Evolutionary conservation across 37 sponge, comb jelly and placozoan genomes (phyloP).

Genomic region (Eunapius fragilis): DNA sequence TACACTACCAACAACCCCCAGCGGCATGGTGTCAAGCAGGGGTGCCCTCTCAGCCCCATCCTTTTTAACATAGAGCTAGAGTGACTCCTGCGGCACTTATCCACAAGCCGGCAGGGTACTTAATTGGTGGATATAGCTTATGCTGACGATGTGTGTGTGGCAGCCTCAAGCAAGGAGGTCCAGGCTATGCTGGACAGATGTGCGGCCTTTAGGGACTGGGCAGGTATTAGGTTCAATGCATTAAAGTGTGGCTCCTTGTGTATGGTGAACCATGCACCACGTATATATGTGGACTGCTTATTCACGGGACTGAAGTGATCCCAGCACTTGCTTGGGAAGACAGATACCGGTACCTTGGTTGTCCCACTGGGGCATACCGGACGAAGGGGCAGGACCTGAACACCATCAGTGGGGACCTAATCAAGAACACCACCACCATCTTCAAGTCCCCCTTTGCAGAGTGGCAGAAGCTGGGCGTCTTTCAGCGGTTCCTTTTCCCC

Average conservation of each 20-base stretch:
- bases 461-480: too few relatives aligned
- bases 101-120: neutral
- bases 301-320: neutral
- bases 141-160: constrained; percentile 31
- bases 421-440: neutral
- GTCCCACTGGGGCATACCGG: neutral
- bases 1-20: neutral
- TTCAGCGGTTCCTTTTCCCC: too few relatives aligned
- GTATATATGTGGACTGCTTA: neutral
- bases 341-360: too few relatives aligned
- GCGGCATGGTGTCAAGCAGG: constrained; percentile 34
- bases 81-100: neutral
- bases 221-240: constrained; percentile 13
- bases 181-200: neutral
- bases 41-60: constrained; percentile 41
- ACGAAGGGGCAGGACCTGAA: neutral
- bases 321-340: constrained; percentile 24
- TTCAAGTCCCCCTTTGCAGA: too few relatives aligned
- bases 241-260: constrained; percentile 36
- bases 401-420: neutral
- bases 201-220: constrained; percentile 14
- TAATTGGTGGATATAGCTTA: too few relatives aligned
- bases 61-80: too few relatives aligned
- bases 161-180: constrained; percentile 11
- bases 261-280: neutral